Percentiles rank a stretch among this genome's conserved stretches.
phyloP scores from a whole-genome alignment of 2,113 vertebrate genomes.

The Myocastor coypus region DNA sequence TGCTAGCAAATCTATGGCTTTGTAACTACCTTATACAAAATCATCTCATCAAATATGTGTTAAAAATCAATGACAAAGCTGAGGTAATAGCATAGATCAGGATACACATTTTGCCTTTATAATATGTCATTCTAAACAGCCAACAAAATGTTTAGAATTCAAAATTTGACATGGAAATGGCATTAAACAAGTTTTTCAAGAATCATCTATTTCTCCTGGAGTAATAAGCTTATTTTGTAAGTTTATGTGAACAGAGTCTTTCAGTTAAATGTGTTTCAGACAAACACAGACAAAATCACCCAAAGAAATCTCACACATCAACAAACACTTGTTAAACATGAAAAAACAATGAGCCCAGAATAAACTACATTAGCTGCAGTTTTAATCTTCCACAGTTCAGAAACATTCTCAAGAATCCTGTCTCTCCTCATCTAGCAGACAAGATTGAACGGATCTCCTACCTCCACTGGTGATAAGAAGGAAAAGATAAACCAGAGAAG shows the following conservation, averaged over 20 bases:
- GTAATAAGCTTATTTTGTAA: not conserved
- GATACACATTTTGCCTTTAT: not conserved
- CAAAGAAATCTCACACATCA: not conserved
- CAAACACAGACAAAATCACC: not conserved
- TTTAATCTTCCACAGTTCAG: constrained; percentile 21
- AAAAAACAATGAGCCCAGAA: not conserved
- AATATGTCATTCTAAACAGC: not conserved
- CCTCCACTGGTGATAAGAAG: constrained; percentile 76
- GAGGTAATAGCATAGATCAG: not conserved
- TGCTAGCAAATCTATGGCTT: not conserved
- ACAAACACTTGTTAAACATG: not conserved
- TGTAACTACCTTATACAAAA: not conserved
- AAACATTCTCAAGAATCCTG: constrained; percentile 62
- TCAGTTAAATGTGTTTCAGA: not conserved
- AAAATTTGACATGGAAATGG: not conserved
- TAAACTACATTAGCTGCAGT: not conserved
- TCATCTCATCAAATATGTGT: not conserved
- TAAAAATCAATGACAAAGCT: not conserved
- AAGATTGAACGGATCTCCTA: constrained; percentile 73
- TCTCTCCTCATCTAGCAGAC: not conserved
- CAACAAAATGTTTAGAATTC: not conserved
- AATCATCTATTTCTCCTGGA: not conserved
- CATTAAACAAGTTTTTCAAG: not conserved
- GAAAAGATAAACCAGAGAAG: constrained; percentile 79
- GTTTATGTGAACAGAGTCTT: not conserved